phyloP scores from a whole-genome alignment of 2,113 vertebrate species.

The Chaetorhynchus papuensis region DNA sequence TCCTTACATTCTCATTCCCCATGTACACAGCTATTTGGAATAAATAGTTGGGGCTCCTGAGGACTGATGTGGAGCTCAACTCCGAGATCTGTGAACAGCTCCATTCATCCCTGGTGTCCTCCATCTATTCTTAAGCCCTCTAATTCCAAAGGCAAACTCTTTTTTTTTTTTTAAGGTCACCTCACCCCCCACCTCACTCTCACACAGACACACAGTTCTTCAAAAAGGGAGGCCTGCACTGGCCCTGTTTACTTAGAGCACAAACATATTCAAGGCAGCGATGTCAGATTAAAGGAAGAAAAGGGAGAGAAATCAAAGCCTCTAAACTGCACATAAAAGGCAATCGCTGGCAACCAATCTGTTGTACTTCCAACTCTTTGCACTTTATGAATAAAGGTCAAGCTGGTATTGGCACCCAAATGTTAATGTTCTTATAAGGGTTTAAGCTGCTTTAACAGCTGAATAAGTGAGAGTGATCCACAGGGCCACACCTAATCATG shows the following conservation, averaged over 20 bases:
- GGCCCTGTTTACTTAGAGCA: constrained; percentile 84
- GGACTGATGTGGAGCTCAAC: constrained; percentile 4
- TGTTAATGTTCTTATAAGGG: constrained; percentile 83
- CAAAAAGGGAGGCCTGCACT: constrained; percentile 70
- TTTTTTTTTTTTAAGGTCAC: constrained; percentile 71
- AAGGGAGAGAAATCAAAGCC: constrained; percentile 81
- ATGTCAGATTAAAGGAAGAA: constrained; percentile 88
- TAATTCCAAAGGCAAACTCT: constrained; percentile 80
- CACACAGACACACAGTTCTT: constrained; percentile 57
- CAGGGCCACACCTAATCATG: constrained; percentile 70
- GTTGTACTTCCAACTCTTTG: constrained; percentile 82
- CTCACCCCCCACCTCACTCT: constrained; percentile 47
- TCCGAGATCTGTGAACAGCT: constrained; percentile 40
- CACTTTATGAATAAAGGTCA: constrained; percentile 84
- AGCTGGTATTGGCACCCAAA: constrained; percentile 81
- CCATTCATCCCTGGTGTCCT: constrained; percentile 63
- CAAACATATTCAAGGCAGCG: constrained; percentile 79
- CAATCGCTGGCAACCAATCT: constrained; percentile 79
- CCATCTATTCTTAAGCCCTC: constrained; percentile 73
- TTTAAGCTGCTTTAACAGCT: constrained; percentile 85
- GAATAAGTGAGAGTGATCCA: constrained; percentile 78
- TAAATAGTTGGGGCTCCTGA: constrained; percentile 43
- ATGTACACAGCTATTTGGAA: constrained; percentile 20
- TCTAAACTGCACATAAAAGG: constrained; percentile 81
- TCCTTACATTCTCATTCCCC: constrained; percentile 67